Evolutionary conservation across 2,888 invertebrate genomes (phyloP).

Genomic region (Sminthurides aquaticus): DNA sequence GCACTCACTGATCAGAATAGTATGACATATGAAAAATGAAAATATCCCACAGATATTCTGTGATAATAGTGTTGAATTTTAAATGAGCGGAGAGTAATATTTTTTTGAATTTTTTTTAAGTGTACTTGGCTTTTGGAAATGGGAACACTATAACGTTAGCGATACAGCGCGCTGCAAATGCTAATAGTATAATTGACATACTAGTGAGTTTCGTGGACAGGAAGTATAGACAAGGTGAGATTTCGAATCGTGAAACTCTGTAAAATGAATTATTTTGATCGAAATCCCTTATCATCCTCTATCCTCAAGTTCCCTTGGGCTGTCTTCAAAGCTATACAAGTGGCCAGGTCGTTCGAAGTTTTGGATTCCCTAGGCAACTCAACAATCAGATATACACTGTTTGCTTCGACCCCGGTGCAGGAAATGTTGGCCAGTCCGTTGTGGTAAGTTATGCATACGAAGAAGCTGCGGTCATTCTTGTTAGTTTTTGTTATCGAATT

Average conservation of each 20-base stretch:
- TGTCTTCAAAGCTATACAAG: neutral
- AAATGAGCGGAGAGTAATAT: too few relatives aligned
- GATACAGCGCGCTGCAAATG: neutral
- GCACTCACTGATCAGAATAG: neutral
- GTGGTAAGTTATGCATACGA: neutral
- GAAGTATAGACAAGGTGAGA: neutral
- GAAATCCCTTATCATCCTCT: too few relatives aligned
- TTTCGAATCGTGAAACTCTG: too few relatives aligned
- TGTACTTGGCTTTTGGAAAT: neutral
- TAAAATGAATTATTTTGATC: too few relatives aligned
- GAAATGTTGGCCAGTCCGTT: neutral
- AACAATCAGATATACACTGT: slow-evolving; percentile 28
- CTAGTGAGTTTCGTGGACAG: neutral
- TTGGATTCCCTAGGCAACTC: slow-evolving; percentile 28
- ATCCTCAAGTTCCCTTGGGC: neutral
- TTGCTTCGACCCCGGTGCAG: slow-evolving; percentile 21
- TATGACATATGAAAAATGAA: too few relatives aligned
- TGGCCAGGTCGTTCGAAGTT: slow-evolving; percentile 19
- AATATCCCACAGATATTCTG: too few relatives aligned
- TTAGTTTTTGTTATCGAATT: too few relatives aligned
- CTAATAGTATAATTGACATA: neutral
- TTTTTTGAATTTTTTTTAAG: neutral
- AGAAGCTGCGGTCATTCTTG: too few relatives aligned
- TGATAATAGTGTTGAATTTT: too few relatives aligned
- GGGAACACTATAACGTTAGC: neutral